A percentile compares a stretch with the other conserved stretches of the same genome.
phyloP scores from a whole-genome alignment of 2,888 invertebrate species.

The Drosophila paracracens region DNA sequence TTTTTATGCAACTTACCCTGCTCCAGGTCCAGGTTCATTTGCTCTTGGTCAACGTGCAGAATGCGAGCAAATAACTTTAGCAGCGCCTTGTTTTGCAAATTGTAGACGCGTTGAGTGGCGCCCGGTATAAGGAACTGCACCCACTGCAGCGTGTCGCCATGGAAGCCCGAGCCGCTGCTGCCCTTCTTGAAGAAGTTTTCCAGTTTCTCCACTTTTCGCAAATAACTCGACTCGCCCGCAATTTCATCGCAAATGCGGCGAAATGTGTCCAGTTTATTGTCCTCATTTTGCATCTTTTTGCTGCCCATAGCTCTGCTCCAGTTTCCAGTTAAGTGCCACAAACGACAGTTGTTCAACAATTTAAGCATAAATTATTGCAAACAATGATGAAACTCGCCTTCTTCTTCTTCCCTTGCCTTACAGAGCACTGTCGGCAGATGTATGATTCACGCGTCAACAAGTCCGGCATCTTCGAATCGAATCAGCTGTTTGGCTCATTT shows the following conservation, averaged over 20 bases:
- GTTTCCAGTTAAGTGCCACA: constrained; percentile 12
- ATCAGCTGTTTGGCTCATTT: constrained; percentile 91
- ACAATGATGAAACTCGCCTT: not conserved
- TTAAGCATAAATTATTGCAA: constrained; percentile 45
- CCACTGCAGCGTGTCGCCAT: constrained; percentile 92
- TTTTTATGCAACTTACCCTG: constrained; percentile 86
- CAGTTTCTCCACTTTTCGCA: constrained; percentile 91
- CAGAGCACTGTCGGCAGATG: constrained; percentile 90
- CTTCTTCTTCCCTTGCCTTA: not conserved
- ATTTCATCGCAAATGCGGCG: constrained; percentile 91
- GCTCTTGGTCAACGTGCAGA: constrained; percentile 90
- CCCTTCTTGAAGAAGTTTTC: constrained; percentile 88
- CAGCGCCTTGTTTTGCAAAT: constrained; percentile 96
- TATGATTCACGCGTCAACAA: constrained; percentile 92
- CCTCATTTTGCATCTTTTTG: constrained; percentile 85
- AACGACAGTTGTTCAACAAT: constrained; percentile 15
- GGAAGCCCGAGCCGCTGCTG: constrained; percentile 88
- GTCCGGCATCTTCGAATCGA: constrained; percentile 93
- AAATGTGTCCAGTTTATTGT: constrained; percentile 92
- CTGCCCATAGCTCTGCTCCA: constrained; percentile 42
- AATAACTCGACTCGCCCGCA: constrained; percentile 91
- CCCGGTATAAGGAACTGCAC: constrained; percentile 93
- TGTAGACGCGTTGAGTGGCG: constrained; percentile 93
- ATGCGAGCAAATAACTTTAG: constrained; percentile 94
- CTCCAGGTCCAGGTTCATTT: constrained; percentile 94